Conservation (phyloP, 2,797 vertebrate species). For the Sternotherus odoratus region DNA sequence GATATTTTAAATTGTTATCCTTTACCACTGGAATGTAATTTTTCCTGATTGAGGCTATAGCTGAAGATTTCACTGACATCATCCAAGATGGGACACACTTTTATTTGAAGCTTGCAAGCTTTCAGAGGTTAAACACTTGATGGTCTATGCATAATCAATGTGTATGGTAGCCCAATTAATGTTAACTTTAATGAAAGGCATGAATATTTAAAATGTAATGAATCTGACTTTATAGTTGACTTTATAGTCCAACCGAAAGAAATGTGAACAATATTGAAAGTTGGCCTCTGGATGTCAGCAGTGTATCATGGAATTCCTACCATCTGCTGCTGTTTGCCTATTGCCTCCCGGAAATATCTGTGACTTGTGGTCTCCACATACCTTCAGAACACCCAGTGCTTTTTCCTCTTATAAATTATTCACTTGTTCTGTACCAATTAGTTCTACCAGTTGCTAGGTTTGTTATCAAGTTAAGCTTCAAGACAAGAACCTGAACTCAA, state of each 20-base stretch:
- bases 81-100: conserved; percentile 39
- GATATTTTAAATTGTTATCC: not conserved
- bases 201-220: conserved; percentile 73
- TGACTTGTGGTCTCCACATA: conserved; percentile 74
- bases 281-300: conserved; percentile 92
- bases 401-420: conserved; percentile 87
- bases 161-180: conserved; percentile 69
- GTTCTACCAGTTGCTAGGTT: conserved; percentile 87
- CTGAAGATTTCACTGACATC: conserved; percentile 42
- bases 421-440: conserved; percentile 87
- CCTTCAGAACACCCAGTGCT: conserved; percentile 78
- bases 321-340: conserved; percentile 57
- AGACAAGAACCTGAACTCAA: conserved; percentile 87
- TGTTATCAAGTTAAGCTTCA: conserved; percentile 88
- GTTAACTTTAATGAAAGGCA: conserved; percentile 74
- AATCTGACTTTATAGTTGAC: conserved; percentile 46
- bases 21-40: not conserved
- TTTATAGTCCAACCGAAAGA: conserved; percentile 49
- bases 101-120: conserved; percentile 66
- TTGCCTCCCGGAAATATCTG: conserved; percentile 75
- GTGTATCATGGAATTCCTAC: conserved; percentile 75
- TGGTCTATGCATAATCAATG: conserved; percentile 70
- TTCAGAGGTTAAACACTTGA: conserved; percentile 73
- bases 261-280: conserved; percentile 63
- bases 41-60: conserved; percentile 47